These are phyloP conservation scores for Papilio helenus DNA, from an alignment of 1,140 invertebrate species.

Conservation along the genomic window DNA sequence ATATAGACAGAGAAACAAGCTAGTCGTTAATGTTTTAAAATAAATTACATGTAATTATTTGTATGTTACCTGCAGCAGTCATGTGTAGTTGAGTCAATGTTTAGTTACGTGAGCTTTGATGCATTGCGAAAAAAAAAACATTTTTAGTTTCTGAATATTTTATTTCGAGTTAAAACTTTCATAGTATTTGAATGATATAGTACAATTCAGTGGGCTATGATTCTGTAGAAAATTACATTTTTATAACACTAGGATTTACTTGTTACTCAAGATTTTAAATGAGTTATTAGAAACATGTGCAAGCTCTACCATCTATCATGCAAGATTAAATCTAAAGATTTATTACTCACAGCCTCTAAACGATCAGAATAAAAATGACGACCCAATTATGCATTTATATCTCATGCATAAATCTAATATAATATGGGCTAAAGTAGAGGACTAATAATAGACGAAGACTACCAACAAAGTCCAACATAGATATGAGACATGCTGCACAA, in stretches of 20 bases:
- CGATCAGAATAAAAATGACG: slow-evolving; percentile 66
- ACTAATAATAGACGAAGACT: slow-evolving; percentile 61
- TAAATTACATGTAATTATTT: neutral
- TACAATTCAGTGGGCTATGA: too few relatives aligned
- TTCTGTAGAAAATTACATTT: neutral
- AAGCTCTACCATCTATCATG: slow-evolving; percentile 56
- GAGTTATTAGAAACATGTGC: slow-evolving; percentile 16
- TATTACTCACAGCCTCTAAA: slow-evolving; percentile 60
- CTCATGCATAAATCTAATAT: slow-evolving; percentile 75
- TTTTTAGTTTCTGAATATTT: neutral
- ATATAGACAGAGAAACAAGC: neutral
- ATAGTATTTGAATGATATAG: too few relatives aligned
- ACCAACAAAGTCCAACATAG: slow-evolving; percentile 49
- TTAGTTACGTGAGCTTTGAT: neutral
- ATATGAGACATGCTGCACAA: neutral
- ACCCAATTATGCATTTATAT: slow-evolving; percentile 72
- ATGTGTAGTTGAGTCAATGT: neutral
- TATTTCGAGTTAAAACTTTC: too few relatives aligned
- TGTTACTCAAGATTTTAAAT: neutral
- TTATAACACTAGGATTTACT: neutral
- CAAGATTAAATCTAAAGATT: slow-evolving; percentile 73
- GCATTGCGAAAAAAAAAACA: neutral
- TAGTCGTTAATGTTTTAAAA: neutral
- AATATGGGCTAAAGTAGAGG: slow-evolving; percentile 51
- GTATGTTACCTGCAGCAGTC: neutral